Evolutionary conservation across 2,888 invertebrate genomes (phyloP).

Genomic region (Apodemia hepburni): DNA sequence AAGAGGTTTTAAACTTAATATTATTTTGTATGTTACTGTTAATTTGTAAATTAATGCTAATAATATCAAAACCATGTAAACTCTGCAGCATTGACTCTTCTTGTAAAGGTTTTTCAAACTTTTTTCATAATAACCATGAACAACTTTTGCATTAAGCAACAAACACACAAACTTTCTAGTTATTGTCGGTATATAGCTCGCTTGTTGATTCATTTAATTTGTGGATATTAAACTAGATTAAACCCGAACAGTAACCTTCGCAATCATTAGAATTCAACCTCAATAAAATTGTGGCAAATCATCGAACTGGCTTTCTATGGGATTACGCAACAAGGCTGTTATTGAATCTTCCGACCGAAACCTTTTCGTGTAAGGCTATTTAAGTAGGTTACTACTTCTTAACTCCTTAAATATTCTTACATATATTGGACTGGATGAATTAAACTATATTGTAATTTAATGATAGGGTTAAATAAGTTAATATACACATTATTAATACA

Average conservation of each 20-base stretch:
- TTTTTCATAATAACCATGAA: neutral
- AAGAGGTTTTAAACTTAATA: neutral
- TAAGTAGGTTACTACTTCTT: neutral
- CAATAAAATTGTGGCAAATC: constrained; percentile 1
- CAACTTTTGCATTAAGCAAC: neutral
- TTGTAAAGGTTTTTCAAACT: neutral
- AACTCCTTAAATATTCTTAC: neutral
- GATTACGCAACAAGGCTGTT: constrained; percentile 1
- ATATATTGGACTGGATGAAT: neutral
- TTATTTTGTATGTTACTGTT: neutral
- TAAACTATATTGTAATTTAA: neutral
- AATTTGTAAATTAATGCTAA: neutral
- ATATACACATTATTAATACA: too few relatives aligned
- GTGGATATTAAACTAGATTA: constrained; percentile 3
- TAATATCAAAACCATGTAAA: neutral
- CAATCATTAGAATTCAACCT: constrained; percentile 8
- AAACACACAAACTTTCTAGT: neutral
- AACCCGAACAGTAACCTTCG: constrained; percentile 4
- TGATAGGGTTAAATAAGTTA: too few relatives aligned
- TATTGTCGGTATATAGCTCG: neutral
- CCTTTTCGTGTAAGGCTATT: constrained; percentile 1
- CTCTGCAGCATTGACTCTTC: neutral
- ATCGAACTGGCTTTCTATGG: constrained; percentile 1
- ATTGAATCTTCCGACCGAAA: constrained; percentile 9
- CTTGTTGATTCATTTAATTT: constrained; percentile 6